Conservation (phyloP, 2,113 vertebrate species). For the Spea multiplicata region DNA sequence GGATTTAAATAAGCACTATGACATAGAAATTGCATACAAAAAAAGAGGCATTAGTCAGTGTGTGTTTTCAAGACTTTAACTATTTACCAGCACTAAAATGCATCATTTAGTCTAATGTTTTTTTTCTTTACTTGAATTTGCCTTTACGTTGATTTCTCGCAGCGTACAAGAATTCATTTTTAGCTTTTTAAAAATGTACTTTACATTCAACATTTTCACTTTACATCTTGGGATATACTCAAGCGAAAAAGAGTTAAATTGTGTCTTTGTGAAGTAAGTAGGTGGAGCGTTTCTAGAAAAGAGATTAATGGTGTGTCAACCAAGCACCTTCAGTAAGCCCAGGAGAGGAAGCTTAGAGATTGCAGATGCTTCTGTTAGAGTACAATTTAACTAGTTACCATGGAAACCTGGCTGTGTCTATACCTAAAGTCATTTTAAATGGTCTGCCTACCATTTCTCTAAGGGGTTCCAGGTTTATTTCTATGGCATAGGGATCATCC, state of each 20-base stretch:
- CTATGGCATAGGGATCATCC: constrained; percentile 16
- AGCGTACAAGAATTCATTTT: no score
- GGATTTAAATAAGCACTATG: not conserved
- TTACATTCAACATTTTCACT: no score
- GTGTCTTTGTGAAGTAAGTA: constrained; percentile 11
- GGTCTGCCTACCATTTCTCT: constrained; percentile 30
- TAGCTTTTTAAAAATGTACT: no score
- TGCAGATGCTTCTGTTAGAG: constrained; percentile 19
- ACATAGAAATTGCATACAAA: not conserved
- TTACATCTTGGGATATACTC: no score
- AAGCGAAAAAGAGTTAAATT: constrained; percentile 15
- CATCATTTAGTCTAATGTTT: no score
- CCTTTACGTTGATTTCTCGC: no score
- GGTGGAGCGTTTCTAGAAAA: constrained; percentile 37
- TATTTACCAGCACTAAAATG: not conserved
- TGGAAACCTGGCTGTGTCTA: constrained; percentile 39
- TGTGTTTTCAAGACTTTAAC: not conserved
- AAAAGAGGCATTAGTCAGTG: constrained; percentile 12
- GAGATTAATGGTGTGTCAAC: constrained; percentile 44
- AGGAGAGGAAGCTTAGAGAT: constrained; percentile 27
- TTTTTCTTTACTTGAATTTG: no score
- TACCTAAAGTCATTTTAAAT: constrained; percentile 12
- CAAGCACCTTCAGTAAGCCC: constrained; percentile 24
- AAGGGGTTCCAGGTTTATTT: constrained; percentile 25
- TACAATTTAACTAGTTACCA: constrained; percentile 39